Evolutionary conservation across 2,797 vertebrate species (phyloP), one percentile per base, ranked within the genome.

Genomic region (Melanotaenia boesemani): DNA sequence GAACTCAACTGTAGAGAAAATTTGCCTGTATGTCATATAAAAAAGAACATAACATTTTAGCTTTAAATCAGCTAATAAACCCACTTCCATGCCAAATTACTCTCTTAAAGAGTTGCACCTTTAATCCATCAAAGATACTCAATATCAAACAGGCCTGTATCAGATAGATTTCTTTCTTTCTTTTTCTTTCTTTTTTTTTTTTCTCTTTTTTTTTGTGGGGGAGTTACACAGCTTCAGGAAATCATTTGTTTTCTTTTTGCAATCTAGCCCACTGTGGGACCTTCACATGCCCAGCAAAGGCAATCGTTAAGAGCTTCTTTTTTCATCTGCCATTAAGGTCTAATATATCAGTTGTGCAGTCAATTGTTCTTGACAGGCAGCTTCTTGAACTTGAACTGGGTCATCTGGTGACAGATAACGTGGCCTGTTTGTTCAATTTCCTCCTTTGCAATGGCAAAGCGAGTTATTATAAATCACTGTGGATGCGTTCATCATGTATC

Each of bases 301-400:
- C 86, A 91, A 82, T 93, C 65, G 79, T 94, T 94, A 94, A 91
- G 88, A 80, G 88, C 90, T 85, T 85, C 70, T 93, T 94, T 91
- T 91, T 90, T 77, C 80, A 79, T 80, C 73, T 87, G 92, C 82
- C 91, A 92, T 93, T 93, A 94, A 94, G 91, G 92, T 93, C 91
- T 95, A 95, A 94, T 94, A 90, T 92, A 94, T 95, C 91, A 95
- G 86, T 88, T 20, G 8, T 92, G 91, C 92, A 92, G 89, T 95
- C 80, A 37, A 93, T 93, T 90, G 91, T 79, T 90, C 93, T 92
- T 94, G 92, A 95, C 91, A 95, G 90, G 90, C 80, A 89, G 85
- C 91, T 95, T 94, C 91, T 94, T 94, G 92, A 93, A 94, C 86
- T 94, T 95, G 86, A 94, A 95, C 91, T 92, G 91, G 94, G 90